Conservation (phyloP, 2,888 invertebrate species). For the Drosophila neonasuta region DNA sequence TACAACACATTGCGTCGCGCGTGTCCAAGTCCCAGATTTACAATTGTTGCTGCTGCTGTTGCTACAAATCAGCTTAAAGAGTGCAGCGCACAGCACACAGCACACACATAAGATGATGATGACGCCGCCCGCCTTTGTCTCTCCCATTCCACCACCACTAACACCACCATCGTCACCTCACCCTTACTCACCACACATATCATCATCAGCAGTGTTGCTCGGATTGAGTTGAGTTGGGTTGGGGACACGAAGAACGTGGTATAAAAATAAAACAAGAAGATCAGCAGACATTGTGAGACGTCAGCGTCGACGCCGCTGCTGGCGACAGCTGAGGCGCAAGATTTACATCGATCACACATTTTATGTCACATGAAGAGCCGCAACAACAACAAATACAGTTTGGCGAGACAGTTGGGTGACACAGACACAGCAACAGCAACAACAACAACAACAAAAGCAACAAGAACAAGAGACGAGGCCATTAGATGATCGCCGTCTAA, state of each 20-base stretch:
- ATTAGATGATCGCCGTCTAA: conserved; percentile 74
- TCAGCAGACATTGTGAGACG: conserved; percentile 64
- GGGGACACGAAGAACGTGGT: conserved; percentile 43
- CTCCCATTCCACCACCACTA: conserved; percentile 15
- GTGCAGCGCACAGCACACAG: neutral
- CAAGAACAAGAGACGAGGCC: conserved; percentile 61
- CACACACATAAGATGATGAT: conserved; percentile 28
- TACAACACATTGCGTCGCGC: conserved; percentile 8
- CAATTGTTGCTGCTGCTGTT: conserved; percentile 62
- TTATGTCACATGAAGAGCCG: conserved; percentile 74
- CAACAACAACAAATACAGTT: conserved; percentile 39
- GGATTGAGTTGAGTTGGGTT: conserved; percentile 20
- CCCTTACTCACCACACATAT: neutral
- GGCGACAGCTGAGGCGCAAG: conserved; percentile 69
- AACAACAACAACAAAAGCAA: conserved; percentile 3
- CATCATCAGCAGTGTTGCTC: neutral
- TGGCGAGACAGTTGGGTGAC: conserved; percentile 74
- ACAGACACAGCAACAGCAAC: conserved; percentile 27
- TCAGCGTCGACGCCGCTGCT: conserved; percentile 16
- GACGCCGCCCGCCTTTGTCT: conserved; percentile 23
- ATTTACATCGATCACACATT: conserved; percentile 78
- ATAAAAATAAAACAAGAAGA: conserved; percentile 69
- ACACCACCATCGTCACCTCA: neutral
- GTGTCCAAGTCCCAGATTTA: conserved; percentile 59
- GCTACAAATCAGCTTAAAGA: conserved; percentile 66